Percentiles rank a stretch among this genome's conserved stretches.
These are phyloP conservation scores for Tauraco hartlaubi DNA, from an alignment of 2,797 vertebrate genomes.

Conservation along the genomic window DNA sequence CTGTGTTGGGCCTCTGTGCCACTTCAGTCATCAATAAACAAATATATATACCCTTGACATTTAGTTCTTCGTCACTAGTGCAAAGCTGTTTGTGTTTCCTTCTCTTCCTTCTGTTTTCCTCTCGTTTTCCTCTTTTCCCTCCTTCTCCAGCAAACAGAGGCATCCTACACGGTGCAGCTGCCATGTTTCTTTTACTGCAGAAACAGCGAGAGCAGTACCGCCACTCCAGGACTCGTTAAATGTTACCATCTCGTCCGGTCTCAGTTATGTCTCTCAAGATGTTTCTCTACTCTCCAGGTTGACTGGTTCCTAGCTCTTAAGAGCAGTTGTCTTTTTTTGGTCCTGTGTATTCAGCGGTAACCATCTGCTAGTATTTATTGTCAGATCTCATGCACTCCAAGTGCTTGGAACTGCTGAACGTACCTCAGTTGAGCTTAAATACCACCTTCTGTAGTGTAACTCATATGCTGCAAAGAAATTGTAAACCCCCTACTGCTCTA, in stretches of 20 bases:
- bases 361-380: neutral
- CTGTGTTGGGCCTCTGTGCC: neutral
- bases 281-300: neutral
- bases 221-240: neutral
- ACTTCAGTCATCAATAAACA: neutral
- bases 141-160: neutral
- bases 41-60: neutral
- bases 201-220: neutral
- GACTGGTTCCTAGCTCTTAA: neutral
- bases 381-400: neutral
- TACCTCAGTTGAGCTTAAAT: neutral
- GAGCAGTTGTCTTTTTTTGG: neutral
- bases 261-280: neutral
- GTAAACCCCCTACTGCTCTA: neutral
- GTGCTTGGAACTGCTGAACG: neutral
- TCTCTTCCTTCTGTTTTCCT: neutral
- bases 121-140: neutral
- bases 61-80: neutral
- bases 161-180: neutral
- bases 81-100: neutral
- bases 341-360: neutral
- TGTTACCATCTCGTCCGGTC: neutral
- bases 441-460: neutral
- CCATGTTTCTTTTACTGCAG: neutral
- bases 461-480: neutral